Conservation (phyloP, 2,888 invertebrate species). For the Clusia tigrina region DNA sequence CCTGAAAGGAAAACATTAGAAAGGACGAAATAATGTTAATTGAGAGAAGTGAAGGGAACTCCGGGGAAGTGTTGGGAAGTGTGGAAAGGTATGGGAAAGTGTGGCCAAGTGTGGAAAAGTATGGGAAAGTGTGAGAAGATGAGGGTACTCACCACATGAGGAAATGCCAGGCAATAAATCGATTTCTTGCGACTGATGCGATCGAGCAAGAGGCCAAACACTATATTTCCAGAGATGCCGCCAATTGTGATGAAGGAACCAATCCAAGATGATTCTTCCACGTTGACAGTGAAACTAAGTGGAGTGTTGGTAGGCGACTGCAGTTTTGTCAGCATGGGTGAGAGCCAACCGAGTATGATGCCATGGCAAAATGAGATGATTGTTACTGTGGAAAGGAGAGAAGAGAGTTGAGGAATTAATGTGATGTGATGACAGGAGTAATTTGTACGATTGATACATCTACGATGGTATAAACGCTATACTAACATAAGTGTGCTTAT, state of each 20-base stretch:
- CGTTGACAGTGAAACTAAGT: conserved; percentile 46
- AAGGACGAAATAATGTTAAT: neutral
- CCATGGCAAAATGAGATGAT: conserved; percentile 58
- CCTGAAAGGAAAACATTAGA: too few relatives aligned
- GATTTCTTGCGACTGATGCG: conserved; percentile 54
- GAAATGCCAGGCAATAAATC: conserved; percentile 53
- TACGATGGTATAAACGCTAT: too few relatives aligned
- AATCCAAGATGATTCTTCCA: conserved; percentile 60
- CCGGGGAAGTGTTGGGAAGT: neutral
- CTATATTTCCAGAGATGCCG: conserved; percentile 53
- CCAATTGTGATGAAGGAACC: conserved; percentile 56
- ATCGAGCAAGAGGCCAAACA: conserved; percentile 51
- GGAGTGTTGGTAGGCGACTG: conserved; percentile 47
- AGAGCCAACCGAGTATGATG: conserved; percentile 56
- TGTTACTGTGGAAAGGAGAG: conserved; percentile 42
- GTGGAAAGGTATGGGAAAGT: neutral
- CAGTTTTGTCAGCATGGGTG: conserved; percentile 53
- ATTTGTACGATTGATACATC: too few relatives aligned
- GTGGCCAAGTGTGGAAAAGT: neutral
- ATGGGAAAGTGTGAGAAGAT: neutral
- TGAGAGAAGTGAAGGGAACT: neutral
- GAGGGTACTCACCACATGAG: conserved; percentile 52
- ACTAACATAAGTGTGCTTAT: too few relatives aligned
- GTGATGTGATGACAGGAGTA: too few relatives aligned
- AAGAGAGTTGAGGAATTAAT: too few relatives aligned